Evolutionary conservation across 1,140 invertebrate genomes (phyloP), one percentile per base, ranked within the genome.

Genomic region (Sitophilus oryzae): DNA sequence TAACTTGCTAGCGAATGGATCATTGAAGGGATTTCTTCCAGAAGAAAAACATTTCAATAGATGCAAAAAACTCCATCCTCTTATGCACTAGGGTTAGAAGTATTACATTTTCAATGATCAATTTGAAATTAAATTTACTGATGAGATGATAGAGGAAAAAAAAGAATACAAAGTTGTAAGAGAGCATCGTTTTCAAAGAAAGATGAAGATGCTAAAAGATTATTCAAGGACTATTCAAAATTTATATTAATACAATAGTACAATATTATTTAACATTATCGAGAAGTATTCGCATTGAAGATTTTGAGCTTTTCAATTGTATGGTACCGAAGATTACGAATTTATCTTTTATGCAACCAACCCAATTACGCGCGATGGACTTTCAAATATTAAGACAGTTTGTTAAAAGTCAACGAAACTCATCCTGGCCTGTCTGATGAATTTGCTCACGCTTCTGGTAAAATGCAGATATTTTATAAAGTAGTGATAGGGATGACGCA

Each of bases 11-110:
- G 67, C 65, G 20, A 22, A 8, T 42, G 69, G 69, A 1, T 72
- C 69, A n/a, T 40, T 69, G 19, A 62, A 51, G n/a, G 63, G 64
- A 42, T 68, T 71, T 53, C 18, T 72, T 2, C n/a, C n/a, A n/a
- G 68, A 51, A 4, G 65, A 68, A n/a, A 71, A 69, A 55, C 64
- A 71, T 52, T 71, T 62, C 52, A 71, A 69, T 59, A 23, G 68
- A 15, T 69, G 64, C 44, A 72, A 71, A 58, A 52, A 66, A 19
- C 21, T 72, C 15, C 65, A 72, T 61, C 65, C 61, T n/a, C 36
- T 70, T 23, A 37, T 69, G 15, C 60, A 11, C 21, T 67, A 36
- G 63, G 59, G 8, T 49, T 71, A 35, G 45, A 63, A 59, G 62
- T 64, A 49, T 47, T 69, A 11, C 67, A 70, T 58, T 57, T 57